A percentile compares a stretch with the other conserved stretches of the same genome.
phyloP scores from a whole-genome alignment of 2,113 vertebrate genomes.

The Stigmatopora nigra region DNA sequence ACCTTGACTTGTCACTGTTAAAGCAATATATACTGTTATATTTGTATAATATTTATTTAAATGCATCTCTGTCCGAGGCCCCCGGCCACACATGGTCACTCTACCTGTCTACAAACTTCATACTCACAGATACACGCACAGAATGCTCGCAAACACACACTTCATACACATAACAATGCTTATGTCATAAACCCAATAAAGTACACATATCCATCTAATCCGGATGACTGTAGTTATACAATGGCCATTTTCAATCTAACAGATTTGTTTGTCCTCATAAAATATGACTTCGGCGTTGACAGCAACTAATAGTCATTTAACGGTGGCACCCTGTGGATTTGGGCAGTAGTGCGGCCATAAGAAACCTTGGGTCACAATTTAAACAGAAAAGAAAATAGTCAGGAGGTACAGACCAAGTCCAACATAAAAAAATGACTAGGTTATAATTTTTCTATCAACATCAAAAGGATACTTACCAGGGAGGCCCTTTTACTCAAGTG shows the following conservation, averaged over 20 bases:
- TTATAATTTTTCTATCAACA: no score
- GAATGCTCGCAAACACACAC: no score
- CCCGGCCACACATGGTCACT: neutral
- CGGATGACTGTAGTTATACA: constrained; percentile 50
- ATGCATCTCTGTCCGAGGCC: neutral
- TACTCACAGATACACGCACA: neutral
- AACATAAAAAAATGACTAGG: no score
- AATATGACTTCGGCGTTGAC: constrained; percentile 28
- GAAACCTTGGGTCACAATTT: neutral
- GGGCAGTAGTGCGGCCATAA: neutral
- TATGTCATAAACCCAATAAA: constrained; percentile 41
- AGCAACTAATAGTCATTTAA: constrained; percentile 21
- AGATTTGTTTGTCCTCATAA: constrained; percentile 36
- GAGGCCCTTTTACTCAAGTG: no score
- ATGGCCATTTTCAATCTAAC: constrained; percentile 38
- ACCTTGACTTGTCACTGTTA: constrained; percentile 16
- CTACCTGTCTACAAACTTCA: neutral
- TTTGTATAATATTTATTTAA: constrained; percentile 10
- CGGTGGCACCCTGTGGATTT: constrained; percentile 46
- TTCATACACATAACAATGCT: constrained; percentile 1
- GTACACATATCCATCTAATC: constrained; percentile 46
- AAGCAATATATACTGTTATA: neutral
- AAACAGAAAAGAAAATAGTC: no score
- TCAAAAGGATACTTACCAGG: no score
- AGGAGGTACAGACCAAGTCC: no score